Base-by-base conservation (phyloP, 92 coral and sea anemone species). In the Zoanthus sansibaricus region DNA sequence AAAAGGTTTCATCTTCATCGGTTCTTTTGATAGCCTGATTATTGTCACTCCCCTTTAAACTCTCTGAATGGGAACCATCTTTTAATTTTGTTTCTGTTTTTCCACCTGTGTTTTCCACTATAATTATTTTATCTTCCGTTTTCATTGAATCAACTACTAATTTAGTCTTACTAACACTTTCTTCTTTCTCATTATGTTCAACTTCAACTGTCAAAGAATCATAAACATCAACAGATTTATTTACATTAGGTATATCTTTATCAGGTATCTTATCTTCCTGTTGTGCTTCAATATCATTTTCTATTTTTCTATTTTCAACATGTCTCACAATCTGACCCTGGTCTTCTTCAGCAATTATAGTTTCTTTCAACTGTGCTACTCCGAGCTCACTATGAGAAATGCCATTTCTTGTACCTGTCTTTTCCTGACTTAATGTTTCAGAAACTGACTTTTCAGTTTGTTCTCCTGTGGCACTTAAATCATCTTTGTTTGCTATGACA, bases 291-390 rank as follows among this genome's bases (percentile, higher is more conserved):
- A 25, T 49, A 11, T 21, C 31, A 31, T 80, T 31, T 46, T 64
- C 74, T 30, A 18, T 78, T 42, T 61, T 45, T 8, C 9, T 25
- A 37, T 46, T 44, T 16, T 17, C 54, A 14, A 16, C 74, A 44
- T 66, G 20, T 66, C 45, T 47, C 44, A 46, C 10, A 18, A 44
- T 11, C 17, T 49, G 42, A 5, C 16, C 44, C n/a, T 46, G 13
- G n/a, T 49, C 15, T 74, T 80, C 73, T 33, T 79, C 75, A 66
- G 62, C 11, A 7, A 37, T 51, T 45, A 47, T 20, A 64, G 56
- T 67, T 18, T 58, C 61, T 66, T 80, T 67, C 7, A 30, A 80
- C 25, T 30, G 55, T 59, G 44, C 61, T 4, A 67, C 42, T 47
- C 8, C 62, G 66, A 69, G 31, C 4, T 46, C 74, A 80, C 45